Evolutionary conservation across 1,140 invertebrate species (phyloP).

Genomic region (Atopsyche davidsoni): DNA sequence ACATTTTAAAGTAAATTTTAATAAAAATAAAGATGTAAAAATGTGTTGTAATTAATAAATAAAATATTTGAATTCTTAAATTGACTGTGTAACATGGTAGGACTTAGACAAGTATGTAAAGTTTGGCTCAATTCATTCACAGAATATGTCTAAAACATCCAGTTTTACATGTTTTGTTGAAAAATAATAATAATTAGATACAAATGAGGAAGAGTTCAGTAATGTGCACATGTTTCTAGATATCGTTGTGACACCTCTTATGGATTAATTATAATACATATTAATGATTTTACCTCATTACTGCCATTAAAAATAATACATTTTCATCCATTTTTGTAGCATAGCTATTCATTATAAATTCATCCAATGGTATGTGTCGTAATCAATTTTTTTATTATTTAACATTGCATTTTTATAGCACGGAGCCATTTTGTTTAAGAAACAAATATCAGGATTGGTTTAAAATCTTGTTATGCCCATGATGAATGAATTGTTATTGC

Average conservation of each 20-base stretch:
- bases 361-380: too few relatives aligned
- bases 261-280: too few relatives aligned
- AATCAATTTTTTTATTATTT: too few relatives aligned
- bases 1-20: slow-evolving; percentile 18
- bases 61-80: slow-evolving; percentile 52
- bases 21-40: slow-evolving; percentile 51
- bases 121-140: slow-evolving; percentile 3
- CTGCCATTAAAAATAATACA: too few relatives aligned
- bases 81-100: slow-evolving; percentile 22
- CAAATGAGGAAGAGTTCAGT: background rate
- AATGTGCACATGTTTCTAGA: slow-evolving; percentile 2
- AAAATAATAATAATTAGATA: too few relatives aligned
- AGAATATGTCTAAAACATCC: background rate
- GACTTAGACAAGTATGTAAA: background rate
- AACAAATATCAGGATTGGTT: slow-evolving; percentile 19
- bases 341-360: too few relatives aligned
- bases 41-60: slow-evolving; percentile 52
- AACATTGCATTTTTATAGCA: too few relatives aligned
- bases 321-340: too few relatives aligned
- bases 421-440: too few relatives aligned
- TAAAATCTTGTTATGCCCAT: slow-evolving; percentile 21
- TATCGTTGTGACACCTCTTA: too few relatives aligned
- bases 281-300: too few relatives aligned
- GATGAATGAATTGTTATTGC: slow-evolving; percentile 27
- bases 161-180: slow-evolving; percentile 1